Evolutionary conservation across 92 coral and sea anemone species (phyloP), one percentile per base, ranked within the genome.

Genomic region (Parazoanthus darwini): DNA sequence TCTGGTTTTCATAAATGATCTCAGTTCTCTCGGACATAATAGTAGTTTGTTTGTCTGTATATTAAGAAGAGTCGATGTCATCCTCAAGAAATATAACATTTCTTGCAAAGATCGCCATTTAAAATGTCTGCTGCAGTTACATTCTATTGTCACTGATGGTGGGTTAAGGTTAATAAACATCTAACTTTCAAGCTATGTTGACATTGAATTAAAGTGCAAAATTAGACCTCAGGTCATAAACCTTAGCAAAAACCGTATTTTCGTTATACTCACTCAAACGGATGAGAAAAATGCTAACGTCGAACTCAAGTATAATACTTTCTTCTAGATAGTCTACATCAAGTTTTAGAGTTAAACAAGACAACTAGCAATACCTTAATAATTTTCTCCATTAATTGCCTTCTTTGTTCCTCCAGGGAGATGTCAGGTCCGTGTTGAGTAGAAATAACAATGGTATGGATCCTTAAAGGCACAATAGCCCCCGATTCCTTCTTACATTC

Each of bases 381-480:
- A 58, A 93, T 79, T 72, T 88, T 75, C 42, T 91, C 91, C 92
- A 77, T 91, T 54, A 93, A 79, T 42, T 86, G 86, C 23, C 51
- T 82, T 25, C 84, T 89, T 82, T 86, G 80, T 37, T 67, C 77
- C 15, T 89, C 92, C 1, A 78, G 43, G 25, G 68, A 43, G 63
- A 91, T 86, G 3, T 73, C 87, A 15, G 92, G 92, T 43, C 79
- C 92, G 66, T 93, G 96, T 33, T 93, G 96, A 7, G 85, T 88
- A 13, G 94, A 91, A 11, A 93, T 84, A 23, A 93, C 94, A 36
- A 93, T 65, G 14, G 94, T 91, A 54, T 91, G 92, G 56, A 93
- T 88, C n/a, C 92, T 81, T 39, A 83, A 54, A 1, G 95, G 95
- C 10, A 86, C 82, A 35, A 89, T 87, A 46, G 63, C 81, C 20